A percentile compares a stretch with the other conserved stretches of the same genome.
phyloP scores from a whole-genome alignment of 1,140 invertebrate species.

The Ceratina australensis region DNA sequence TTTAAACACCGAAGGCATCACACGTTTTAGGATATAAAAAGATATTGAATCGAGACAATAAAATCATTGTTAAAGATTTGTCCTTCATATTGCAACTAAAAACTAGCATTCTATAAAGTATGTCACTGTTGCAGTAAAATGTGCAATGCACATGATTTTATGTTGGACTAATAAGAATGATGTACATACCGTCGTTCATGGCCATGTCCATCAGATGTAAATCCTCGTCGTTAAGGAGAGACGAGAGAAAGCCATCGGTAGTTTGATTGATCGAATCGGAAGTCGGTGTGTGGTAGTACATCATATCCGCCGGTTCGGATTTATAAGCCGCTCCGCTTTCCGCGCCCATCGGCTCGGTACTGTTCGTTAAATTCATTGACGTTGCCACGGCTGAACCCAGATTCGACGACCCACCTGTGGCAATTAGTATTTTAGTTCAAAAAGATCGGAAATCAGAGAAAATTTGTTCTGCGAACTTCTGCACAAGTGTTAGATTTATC shows the following conservation, averaged over 20 bases:
- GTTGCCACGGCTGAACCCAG: constrained; percentile 88
- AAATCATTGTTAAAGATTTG: too few relatives aligned
- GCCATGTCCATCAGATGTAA: constrained; percentile 94
- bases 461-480: background rate
- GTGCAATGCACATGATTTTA: background rate
- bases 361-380: constrained; percentile 89
- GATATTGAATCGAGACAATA: too few relatives aligned
- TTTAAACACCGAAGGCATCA: too few relatives aligned
- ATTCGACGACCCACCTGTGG: constrained; percentile 82
- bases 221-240: constrained; percentile 92
- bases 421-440: constrained; percentile 73
- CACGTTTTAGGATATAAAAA: too few relatives aligned
- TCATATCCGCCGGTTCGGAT: constrained; percentile 81
- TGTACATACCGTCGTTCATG: constrained; percentile 88
- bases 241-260: constrained; percentile 90
- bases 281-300: constrained; percentile 85
- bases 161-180: constrained; percentile 10
- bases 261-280: constrained; percentile 85
- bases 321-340: constrained; percentile 77
- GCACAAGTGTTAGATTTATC: too few relatives aligned
- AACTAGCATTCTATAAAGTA: too few relatives aligned
- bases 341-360: constrained; percentile 80
- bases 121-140: background rate
- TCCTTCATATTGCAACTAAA: too few relatives aligned
- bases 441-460: background rate